A percentile compares a stretch with the other conserved stretches of the same genome.
Evolutionary conservation across 1,140 invertebrate genomes (phyloP).

Genomic region (Drosophila ironensis): DNA sequence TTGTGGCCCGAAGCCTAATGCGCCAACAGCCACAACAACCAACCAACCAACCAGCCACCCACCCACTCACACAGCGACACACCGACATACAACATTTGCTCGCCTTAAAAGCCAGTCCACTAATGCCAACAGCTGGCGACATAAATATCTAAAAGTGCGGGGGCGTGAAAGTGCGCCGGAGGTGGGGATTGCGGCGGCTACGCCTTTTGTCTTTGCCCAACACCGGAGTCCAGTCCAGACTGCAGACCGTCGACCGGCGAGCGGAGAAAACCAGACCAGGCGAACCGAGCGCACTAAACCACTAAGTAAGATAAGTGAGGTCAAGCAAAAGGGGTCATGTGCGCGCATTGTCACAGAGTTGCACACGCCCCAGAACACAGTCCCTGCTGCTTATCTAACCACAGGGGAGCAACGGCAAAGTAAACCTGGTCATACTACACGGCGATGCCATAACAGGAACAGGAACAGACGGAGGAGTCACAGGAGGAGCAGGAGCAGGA

Average conservation of each 20-base stretch:
- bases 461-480: too few relatives aligned
- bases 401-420: slow-evolving; percentile 19
- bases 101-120: slow-evolving; percentile 77
- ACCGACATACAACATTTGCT: slow-evolving; percentile 58
- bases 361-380: slow-evolving; percentile 9
- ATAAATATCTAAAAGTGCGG: slow-evolving; percentile 60
- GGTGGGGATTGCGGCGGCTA: background rate
- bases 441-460: slow-evolving; percentile 7
- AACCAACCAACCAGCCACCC: background rate
- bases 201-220: slow-evolving; percentile 50
- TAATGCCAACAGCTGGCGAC: slow-evolving; percentile 78
- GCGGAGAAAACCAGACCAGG: slow-evolving; percentile 16
- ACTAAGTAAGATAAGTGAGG: slow-evolving; percentile 80
- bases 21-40: slow-evolving; percentile 50
- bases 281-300: slow-evolving; percentile 57
- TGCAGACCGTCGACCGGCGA: background rate
- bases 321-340: slow-evolving; percentile 80
- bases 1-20: slow-evolving; percentile 75
- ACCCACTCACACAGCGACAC: slow-evolving; percentile 15
- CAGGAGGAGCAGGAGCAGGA: too few relatives aligned
- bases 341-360: slow-evolving; percentile 67
- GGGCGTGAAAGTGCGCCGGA: background rate
- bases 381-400: slow-evolving; percentile 34
- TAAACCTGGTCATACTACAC: slow-evolving; percentile 33
- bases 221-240: background rate